Evolutionary conservation across 2,113 vertebrate genomes (phyloP).

Genomic region (Mixornis gularis): DNA sequence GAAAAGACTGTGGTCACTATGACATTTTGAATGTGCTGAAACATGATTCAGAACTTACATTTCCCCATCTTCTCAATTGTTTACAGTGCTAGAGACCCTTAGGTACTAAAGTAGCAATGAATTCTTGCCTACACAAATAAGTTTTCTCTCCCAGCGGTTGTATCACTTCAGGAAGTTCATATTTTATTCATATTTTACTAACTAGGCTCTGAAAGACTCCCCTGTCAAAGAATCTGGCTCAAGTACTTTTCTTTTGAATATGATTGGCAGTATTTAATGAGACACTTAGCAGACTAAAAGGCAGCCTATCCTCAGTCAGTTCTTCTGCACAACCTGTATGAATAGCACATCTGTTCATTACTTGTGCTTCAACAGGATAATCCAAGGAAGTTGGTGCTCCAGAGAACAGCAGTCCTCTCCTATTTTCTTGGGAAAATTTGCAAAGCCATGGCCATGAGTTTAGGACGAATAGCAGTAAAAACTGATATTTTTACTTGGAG

Average conservation of each 20-base stretch:
- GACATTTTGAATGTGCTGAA: background rate
- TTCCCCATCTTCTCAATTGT: background rate
- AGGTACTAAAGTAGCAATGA: background rate
- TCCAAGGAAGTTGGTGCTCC: background rate
- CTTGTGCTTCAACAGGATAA: background rate
- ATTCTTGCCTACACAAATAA: background rate
- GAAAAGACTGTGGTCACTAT: background rate
- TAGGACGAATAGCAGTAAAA: background rate
- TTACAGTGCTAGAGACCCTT: background rate
- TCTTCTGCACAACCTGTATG: background rate
- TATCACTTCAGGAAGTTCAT: background rate
- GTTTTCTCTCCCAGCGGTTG: background rate
- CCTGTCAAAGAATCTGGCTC: background rate
- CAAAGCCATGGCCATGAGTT: background rate
- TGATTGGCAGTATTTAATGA: background rate
- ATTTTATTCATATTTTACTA: conserved; percentile 26
- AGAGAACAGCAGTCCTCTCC: background rate
- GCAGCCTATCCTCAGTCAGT: background rate
- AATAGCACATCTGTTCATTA: conserved; percentile 35
- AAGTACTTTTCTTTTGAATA: background rate
- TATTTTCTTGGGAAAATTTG: background rate
- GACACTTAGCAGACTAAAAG: background rate
- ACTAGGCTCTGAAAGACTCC: background rate
- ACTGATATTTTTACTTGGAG: background rate
- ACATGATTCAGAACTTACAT: background rate